Base-by-base conservation (phyloP, 2,888 invertebrate genomes). In the Agonopterix arenella region DNA sequence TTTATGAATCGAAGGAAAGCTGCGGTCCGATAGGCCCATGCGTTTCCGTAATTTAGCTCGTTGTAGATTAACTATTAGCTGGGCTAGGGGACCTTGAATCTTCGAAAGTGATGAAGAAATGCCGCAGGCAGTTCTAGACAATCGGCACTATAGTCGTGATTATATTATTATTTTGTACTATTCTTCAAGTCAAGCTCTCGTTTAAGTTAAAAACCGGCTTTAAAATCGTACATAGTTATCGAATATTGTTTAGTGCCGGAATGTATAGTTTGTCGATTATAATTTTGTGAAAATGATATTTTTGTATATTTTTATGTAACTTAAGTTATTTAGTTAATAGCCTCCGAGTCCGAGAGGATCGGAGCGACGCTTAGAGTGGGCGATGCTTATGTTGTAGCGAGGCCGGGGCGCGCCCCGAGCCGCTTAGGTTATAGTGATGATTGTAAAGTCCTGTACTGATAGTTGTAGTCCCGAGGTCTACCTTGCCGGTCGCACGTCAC, bases 71-170 rank as follows among this genome's bases (percentile, higher is more conserved):
- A 84, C 80, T 80, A 76, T 88, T 89, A 89, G 89, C 89, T 89
- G 89, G 89, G 86, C 88, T 84, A 84, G 89, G 89, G 89, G 89
- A 89, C 89, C 89, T 88, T 84, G 85, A 84, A 85, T 85, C 84
- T 84, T 82, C 75, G 69, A 68, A 74, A 79, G 76, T 73, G 78
- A 79, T 70, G 76, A 70, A 72, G 75, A 71, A 69, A 80, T 77
- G 85, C 82, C 85, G 76, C 86, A 77, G 82, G 83, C 88, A 88
- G 86, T 88, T 84, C 85, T 86, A 72, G 86, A 89, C 88, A 86
- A 88, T 89, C 86, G 86, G 80, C 88, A 85, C 88, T 86, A 84
- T 86, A 85, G 86, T 84, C 88, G 86, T 83, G 84, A 85, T 84
- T 80, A 75, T 77, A 70, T 74, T 77, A 73, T 80, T 82, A 76